Base-by-base conservation (phyloP, 1,140 invertebrate genomes). In the Wiebesia pumilae region DNA sequence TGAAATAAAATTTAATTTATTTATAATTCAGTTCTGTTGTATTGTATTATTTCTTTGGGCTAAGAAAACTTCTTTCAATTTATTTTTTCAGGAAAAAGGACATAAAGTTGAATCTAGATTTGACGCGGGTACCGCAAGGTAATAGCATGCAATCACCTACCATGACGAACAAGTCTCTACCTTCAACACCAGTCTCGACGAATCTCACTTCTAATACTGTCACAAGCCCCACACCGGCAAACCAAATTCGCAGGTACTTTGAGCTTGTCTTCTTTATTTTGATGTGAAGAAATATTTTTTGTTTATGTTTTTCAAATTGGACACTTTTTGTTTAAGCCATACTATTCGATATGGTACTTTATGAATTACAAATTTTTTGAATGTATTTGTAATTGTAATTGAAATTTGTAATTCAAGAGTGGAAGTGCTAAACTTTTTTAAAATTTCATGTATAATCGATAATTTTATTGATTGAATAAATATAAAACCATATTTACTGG, bases 171-270 rank as follows among this genome's bases (percentile, higher is more conserved):
- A 93, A 93, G 89, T 90, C 92, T 73, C 89, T 91, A 85, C 92
- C 88, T 91, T 91, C 91, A 89, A 92, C 79, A 24, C 88, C 93
- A 89, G 90, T 93, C 71, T 93, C 94, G 69, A 91, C 92, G 85
- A 89, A 93, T 47, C 91, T 92, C 54, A 91, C 89, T 81, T 90
- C 91, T 85, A 92, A 92, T 54, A 93, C 91, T 58, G 90, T 93
- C n/a, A 94, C 94, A 77, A 95, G 93, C 89, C 94, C 95, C 27
- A 92, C 93, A 33, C 94, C 94, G 83, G 93, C 93, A 84, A 95
- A 94, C 89, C 95, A 94, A 88, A 94, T 95, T 88, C 94, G 95
- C 92, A 96, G 95, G 95, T 96, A 94, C 87, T 40, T 85, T 82
- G 58, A 58, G 0, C 12, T n/a, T n/a, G n/a, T 30, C 16, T 21